Evolutionary conservation across 2,888 invertebrate genomes (phyloP).

Genomic region (Drosophila phalerata): DNA sequence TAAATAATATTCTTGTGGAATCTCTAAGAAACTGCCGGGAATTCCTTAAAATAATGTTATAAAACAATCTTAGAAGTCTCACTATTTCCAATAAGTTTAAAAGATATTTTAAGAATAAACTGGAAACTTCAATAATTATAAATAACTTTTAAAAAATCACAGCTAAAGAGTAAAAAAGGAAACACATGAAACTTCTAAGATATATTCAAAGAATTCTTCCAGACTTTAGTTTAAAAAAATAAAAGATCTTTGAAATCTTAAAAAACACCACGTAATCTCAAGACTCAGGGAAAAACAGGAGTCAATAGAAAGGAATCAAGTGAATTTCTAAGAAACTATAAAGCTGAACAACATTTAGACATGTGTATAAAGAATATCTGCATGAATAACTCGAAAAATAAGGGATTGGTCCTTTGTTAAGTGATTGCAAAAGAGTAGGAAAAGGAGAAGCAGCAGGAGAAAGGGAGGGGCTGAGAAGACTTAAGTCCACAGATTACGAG

Average conservation of each 20-base stretch:
- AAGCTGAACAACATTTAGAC: not conserved
- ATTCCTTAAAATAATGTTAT: too few species aligned
- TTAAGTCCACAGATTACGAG: not conserved
- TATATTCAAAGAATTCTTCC: not conserved
- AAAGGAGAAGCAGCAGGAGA: not conserved
- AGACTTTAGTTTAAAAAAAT: not conserved
- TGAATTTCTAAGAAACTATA: not conserved
- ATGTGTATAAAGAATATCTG: not conserved
- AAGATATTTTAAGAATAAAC: too few species aligned
- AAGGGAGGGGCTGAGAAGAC: not conserved
- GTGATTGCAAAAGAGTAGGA: slow-evolving; percentile 15
- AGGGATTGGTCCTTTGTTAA: slow-evolving; percentile 11
- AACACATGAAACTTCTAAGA: not conserved
- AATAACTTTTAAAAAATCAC: not conserved
- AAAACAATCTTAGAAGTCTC: too few species aligned
- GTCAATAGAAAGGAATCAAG: not conserved
- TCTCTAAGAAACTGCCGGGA: too few species aligned
- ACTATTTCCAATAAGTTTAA: too few species aligned
- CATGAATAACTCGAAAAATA: not conserved
- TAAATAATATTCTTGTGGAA: too few species aligned
- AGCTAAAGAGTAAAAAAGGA: not conserved
- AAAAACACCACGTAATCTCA: not conserved
- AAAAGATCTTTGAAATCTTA: not conserved
- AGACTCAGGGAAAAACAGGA: not conserved
- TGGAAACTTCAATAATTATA: not conserved